Conservation (phyloP, 1,140 invertebrate species). For the Meloidogyne hapla region DNA sequence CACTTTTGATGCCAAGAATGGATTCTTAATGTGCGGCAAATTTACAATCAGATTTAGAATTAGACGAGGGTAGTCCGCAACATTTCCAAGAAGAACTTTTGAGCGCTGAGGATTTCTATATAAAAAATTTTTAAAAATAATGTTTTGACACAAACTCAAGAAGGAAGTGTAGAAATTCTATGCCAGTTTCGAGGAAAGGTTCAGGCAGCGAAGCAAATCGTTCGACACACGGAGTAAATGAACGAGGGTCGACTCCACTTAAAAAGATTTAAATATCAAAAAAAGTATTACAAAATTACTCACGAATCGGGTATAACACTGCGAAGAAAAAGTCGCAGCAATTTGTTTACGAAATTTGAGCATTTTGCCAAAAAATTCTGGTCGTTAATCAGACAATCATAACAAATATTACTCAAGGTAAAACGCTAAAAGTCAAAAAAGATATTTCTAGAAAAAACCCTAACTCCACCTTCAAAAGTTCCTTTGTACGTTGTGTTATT, state of each 20-base stretch:
- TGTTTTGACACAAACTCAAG: constrained; percentile 49
- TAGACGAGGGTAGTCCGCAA: constrained; percentile 81
- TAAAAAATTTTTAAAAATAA: constrained; percentile 72
- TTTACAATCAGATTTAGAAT: constrained; percentile 83
- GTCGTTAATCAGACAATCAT: constrained; percentile 48
- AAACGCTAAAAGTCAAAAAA: constrained; percentile 26
- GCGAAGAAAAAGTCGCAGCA: constrained; percentile 45
- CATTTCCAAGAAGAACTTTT: constrained; percentile 74
- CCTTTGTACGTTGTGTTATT: not conserved
- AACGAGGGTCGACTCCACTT: not conserved
- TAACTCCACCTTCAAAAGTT: constrained; percentile 4
- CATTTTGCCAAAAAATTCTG: constrained; percentile 30
- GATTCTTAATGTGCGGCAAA: constrained; percentile 86
- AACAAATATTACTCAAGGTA: constrained; percentile 10
- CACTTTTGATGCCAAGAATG: constrained; percentile 86
- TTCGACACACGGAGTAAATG: constrained; percentile 70
- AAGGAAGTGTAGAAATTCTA: constrained; percentile 45
- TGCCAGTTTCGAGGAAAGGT: constrained; percentile 69
- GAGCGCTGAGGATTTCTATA: constrained; percentile 73
- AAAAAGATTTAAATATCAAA: not conserved
- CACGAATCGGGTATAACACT: constrained; percentile 51
- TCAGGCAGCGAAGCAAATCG: constrained; percentile 81
- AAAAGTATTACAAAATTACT: constrained; percentile 13
- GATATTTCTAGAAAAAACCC: not conserved
- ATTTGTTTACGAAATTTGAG: constrained; percentile 54